Evolutionary conservation across 2,113 vertebrate genomes (phyloP).

Genomic region (Sceloporus undulatus): DNA sequence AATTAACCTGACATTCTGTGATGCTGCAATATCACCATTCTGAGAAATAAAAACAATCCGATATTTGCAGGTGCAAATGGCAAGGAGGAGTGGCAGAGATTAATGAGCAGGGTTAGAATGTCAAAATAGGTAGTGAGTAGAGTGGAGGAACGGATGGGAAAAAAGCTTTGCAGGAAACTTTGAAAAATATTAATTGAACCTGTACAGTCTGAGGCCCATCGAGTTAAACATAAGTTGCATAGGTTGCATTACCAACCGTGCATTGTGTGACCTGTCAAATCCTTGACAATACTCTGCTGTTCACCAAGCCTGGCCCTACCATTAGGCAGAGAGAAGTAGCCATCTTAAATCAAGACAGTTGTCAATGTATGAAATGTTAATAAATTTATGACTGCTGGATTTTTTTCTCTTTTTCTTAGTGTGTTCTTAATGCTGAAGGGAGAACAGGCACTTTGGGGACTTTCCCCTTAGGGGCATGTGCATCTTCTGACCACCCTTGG

Average conservation of each 20-base stretch:
- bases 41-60: slow-evolving; percentile 28
- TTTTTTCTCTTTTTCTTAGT: not conserved
- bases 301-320: too few relatives aligned
- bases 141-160: not conserved
- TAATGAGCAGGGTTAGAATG: slow-evolving; percentile 24
- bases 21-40: slow-evolving; percentile 13
- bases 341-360: not conserved
- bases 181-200: not conserved
- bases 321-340: not conserved
- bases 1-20: slow-evolving; percentile 42
- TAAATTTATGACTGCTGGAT: not conserved
- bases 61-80: slow-evolving; percentile 18
- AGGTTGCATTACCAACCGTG: too few relatives aligned
- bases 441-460: too few relatives aligned
- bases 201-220: not conserved
- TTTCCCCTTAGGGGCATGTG: too few relatives aligned
- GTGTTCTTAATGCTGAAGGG: too few relatives aligned
- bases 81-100: slow-evolving; percentile 27
- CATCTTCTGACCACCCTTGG: too few relatives aligned
- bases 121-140: not conserved
- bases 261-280: not conserved
- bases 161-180: not conserved
- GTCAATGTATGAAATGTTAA: not conserved
- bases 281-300: not conserved
- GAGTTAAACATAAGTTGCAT: too few relatives aligned